A percentile compares a stretch with the other conserved stretches of the same genome.
These are phyloP conservation scores for Phodopus roborovskii DNA, from an alignment of 2,113 vertebrate species.

Conservation along the genomic window DNA sequence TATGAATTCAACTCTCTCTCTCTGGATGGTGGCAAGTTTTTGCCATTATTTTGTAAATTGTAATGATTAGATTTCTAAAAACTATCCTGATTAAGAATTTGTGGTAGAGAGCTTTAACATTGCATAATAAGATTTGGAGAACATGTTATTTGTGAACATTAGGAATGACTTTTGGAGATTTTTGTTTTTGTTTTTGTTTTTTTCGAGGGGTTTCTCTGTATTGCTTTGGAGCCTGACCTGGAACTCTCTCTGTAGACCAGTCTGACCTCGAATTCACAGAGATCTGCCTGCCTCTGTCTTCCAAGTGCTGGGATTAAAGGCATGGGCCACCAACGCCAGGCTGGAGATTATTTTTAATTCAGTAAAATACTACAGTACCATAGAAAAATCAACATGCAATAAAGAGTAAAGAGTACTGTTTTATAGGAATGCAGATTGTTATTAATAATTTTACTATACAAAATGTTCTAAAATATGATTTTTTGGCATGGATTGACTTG, in stretches of 20 bases:
- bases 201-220: too few relatives aligned
- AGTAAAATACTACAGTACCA: not conserved
- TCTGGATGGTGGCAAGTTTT: constrained; percentile 34
- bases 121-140: not conserved
- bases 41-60: constrained; percentile 4
- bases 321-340: too few relatives aligned
- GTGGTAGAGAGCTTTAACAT: constrained; percentile 26
- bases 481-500: not conserved
- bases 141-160: not conserved
- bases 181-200: not conserved
- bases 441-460: not conserved
- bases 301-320: too few relatives aligned
- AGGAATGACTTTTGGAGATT: constrained; percentile 12
- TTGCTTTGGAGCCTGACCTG: too few relatives aligned
- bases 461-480: constrained; percentile 36
- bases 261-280: too few relatives aligned
- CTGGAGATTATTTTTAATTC: constrained; percentile 38
- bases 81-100: constrained; percentile 25
- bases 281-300: too few relatives aligned
- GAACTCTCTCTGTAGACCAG: too few relatives aligned
- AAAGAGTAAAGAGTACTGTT: not conserved
- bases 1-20: not conserved
- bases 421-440: not conserved
- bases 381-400: not conserved
- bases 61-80: constrained; percentile 49